Evolutionary conservation across 2,888 invertebrate species (phyloP), one percentile per base, ranked within the genome.

Genomic region (Sphaerophoria taeniata): DNA sequence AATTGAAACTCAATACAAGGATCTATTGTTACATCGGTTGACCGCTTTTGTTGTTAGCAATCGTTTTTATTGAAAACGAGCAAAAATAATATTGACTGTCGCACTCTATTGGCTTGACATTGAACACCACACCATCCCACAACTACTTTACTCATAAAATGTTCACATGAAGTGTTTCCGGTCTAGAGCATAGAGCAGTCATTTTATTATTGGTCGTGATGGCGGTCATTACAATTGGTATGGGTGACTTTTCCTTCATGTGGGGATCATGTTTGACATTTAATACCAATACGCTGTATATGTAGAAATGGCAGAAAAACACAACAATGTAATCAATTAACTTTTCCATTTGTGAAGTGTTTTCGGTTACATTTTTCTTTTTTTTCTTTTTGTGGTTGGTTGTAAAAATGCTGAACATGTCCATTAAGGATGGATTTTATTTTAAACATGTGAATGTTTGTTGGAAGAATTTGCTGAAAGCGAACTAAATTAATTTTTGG

Each of bases 241-340:
- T 24, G 51, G 55, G 63, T 72, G 60, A 71, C 49, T 45, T 51
- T 75, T 65, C 43, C 55, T 58, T 43, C 16, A 14, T 47, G 2
- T 24, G 24, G 24, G 36, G 65, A 65, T 72, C 58, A 63, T 6
- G 39, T 74, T 69, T 47, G 71, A 69, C 51, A 72, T 60, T 51
- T 31, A 79, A 79, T 74, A 73, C 72, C 36, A 34, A 14, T 47
- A 24, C 24, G n/a, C 12, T 1, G n/a, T 11, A 7, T 49, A 39
- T 55, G 67, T 34, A 49, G 43, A 72, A 77, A 61, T 63, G 36
- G 12, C 34, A 53, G 9, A 9, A 51, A 12, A 6, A 36, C 33
- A 47, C 36, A 63, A 82, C 69, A 79, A 72, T 79, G 83, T 75
- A 84, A 84, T 84, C 83, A 84, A 84, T 84, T 84, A 79, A 75